Evolutionary conservation across 2,797 vertebrate species (phyloP).

Genomic region (Microhierax caerulescens): DNA sequence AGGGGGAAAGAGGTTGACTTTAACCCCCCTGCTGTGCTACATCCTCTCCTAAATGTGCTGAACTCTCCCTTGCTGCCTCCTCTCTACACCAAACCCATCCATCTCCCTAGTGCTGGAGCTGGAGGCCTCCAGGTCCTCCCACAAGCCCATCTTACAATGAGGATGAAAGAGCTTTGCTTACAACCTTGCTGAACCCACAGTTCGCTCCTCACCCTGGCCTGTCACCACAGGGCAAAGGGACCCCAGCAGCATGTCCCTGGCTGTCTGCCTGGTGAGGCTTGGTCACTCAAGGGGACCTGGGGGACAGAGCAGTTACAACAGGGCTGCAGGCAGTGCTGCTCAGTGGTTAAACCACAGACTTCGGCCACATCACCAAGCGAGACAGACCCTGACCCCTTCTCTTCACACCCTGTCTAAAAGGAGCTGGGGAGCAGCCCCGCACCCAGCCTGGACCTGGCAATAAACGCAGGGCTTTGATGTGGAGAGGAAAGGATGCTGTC

Average conservation of each 20-base stretch:
- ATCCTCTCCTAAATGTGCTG: neutral
- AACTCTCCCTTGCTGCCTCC: neutral
- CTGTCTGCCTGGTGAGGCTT: fast-evolving
- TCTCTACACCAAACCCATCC: neutral
- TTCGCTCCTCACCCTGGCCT: neutral
- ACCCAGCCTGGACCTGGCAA: neutral
- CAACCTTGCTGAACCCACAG: neutral
- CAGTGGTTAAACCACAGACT: neutral
- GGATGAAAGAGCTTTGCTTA: neutral
- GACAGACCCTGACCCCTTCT: neutral
- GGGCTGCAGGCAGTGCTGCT: neutral
- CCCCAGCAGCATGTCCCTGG: neutral
- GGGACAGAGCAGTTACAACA: fast-evolving
- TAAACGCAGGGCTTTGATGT: neutral
- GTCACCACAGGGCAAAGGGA: neutral
- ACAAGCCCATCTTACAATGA: fast-evolving
- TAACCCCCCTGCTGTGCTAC: neutral
- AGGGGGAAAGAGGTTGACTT: constrained; percentile 2
- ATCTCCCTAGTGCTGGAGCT: neutral
- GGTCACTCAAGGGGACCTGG: neutral
- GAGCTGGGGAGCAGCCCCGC: neutral
- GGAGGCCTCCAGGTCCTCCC: neutral
- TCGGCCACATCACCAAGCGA: fast-evolving
- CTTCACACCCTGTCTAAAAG: neutral
- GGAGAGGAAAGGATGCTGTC: neutral